phyloP scores from a whole-genome alignment of 1,140 invertebrate genomes.

The Saccostrea cuccullata region DNA sequence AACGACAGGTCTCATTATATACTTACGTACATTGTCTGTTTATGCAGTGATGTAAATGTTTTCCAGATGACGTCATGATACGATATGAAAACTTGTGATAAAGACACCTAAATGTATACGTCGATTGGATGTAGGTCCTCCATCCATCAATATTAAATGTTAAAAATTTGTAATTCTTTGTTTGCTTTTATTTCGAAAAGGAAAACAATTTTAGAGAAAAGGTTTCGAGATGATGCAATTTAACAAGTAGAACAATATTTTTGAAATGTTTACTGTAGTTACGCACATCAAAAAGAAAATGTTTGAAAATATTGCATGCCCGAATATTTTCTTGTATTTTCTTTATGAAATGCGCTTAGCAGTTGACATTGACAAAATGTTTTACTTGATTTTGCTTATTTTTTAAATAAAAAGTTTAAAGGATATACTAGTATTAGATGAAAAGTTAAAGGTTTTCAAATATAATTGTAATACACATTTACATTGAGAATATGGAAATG shows the following conservation, averaged over 20 bases:
- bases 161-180: slow-evolving; percentile 32
- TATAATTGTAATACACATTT: too few species aligned
- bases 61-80: slow-evolving; percentile 40
- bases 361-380: neutral
- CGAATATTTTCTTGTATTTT: slow-evolving; percentile 9
- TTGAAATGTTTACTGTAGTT: neutral
- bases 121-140: slow-evolving; percentile 42
- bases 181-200: neutral
- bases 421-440: neutral
- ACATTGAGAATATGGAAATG: too few species aligned
- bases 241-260: neutral
- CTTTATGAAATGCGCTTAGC: neutral
- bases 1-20: slow-evolving; percentile 36
- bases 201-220: neutral
- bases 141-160: slow-evolving; percentile 41
- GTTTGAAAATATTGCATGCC: slow-evolving; percentile 28
- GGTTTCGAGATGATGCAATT: neutral
- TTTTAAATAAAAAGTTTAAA: neutral
- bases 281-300: slow-evolving; percentile 8
- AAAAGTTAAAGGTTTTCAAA: too few species aligned
- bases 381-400: neutral
- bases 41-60: slow-evolving; percentile 39
- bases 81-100: slow-evolving; percentile 37
- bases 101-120: slow-evolving; percentile 31
- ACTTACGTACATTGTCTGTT: slow-evolving; percentile 18